A percentile compares a stretch with the other conserved stretches of the same genome.
These are phyloP conservation scores for Microtus montanus DNA, from an alignment of 2,113 vertebrate species.

Conservation along the genomic window DNA sequence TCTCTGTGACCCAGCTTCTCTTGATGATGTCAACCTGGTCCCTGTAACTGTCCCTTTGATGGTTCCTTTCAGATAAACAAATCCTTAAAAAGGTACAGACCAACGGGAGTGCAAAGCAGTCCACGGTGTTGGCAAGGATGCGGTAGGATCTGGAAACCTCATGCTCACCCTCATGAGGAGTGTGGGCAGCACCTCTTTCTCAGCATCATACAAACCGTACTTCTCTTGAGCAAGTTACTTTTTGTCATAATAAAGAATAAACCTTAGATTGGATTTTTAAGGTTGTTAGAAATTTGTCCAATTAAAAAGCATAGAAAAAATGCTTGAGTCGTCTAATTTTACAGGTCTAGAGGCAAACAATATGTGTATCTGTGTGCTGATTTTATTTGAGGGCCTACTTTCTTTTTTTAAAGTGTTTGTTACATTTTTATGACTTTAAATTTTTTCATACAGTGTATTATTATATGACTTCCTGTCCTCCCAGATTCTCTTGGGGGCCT, in stretches of 20 bases:
- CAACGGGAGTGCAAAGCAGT: accelerated
- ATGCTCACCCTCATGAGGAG: neutral
- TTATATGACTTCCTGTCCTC: too few relatives aligned
- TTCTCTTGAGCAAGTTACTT: neutral
- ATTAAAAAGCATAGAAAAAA: neutral
- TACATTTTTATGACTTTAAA: too few relatives aligned
- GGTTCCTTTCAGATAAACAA: neutral
- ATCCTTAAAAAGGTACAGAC: neutral
- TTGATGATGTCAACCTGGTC: neutral
- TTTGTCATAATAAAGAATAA: slow-evolving; percentile 3
- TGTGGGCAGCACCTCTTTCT: neutral
- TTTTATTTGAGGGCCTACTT: neutral
- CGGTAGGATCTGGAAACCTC: neutral
- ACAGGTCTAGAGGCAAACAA: neutral
- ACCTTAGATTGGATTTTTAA: neutral
- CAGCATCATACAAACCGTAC: neutral
- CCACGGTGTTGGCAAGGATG: neutral
- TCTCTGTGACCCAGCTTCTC: neutral
- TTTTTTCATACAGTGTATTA: too few relatives aligned
- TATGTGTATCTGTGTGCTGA: neutral
- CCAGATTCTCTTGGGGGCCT: neutral
- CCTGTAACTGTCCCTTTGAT: neutral
- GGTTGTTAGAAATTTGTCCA: neutral
- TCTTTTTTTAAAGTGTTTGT: too few relatives aligned
- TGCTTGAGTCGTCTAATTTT: neutral